Conservation (phyloP, 2,797 vertebrate genomes). For the Epinephelus coioides region DNA sequence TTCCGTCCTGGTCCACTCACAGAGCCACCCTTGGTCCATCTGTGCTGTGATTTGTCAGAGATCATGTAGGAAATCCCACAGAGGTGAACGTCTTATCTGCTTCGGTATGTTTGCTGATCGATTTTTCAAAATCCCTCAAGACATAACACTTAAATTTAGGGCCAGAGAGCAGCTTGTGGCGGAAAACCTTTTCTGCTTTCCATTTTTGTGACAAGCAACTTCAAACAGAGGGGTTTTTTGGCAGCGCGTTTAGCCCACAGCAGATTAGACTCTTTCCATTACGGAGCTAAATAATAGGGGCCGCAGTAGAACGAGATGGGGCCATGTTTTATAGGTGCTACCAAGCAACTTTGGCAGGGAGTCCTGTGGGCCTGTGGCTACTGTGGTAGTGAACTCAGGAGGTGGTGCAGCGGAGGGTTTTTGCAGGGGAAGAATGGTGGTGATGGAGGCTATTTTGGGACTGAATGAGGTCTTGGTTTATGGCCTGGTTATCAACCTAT, state of each 20-base stretch:
- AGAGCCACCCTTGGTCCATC: constrained; percentile 34
- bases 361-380: constrained; percentile 68
- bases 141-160: constrained; percentile 37
- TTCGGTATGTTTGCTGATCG: constrained; percentile 41
- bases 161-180: constrained; percentile 40
- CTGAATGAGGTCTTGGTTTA: constrained; percentile 70
- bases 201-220: constrained; percentile 65
- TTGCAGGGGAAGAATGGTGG: constrained; percentile 62
- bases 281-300: constrained; percentile 77
- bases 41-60: constrained; percentile 40
- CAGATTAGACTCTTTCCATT: constrained; percentile 79
- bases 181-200: constrained; percentile 45
- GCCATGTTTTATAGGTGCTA: constrained; percentile 79
- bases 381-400: constrained; percentile 63
- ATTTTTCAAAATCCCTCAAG: constrained; percentile 46
- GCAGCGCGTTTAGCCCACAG: constrained; percentile 55
- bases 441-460: constrained; percentile 71
- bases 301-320: constrained; percentile 62
- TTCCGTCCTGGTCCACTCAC: constrained; percentile 42
- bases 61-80: constrained; percentile 23
- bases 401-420: constrained; percentile 54
- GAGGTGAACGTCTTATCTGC: constrained; percentile 37
- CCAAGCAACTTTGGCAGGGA: constrained; percentile 70
- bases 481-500: constrained; percentile 65
- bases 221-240: constrained; percentile 71